phyloP scores from a whole-genome alignment of 2,888 invertebrate genomes.

The Deroplatys truncata region DNA sequence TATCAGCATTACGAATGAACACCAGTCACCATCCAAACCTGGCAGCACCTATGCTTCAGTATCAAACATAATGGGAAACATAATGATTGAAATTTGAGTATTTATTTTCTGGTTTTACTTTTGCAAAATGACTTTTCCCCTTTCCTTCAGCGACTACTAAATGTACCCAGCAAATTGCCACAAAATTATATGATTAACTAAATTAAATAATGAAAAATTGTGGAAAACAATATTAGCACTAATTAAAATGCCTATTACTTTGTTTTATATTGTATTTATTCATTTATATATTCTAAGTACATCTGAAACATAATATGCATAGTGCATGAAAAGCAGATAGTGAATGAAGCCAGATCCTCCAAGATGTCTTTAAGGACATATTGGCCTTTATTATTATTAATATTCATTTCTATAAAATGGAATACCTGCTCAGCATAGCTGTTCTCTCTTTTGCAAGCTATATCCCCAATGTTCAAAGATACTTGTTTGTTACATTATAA shows the following conservation, averaged over 20 bases:
- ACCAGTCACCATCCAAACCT: slow-evolving; percentile 92
- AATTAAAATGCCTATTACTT: neutral
- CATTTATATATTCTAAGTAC: neutral
- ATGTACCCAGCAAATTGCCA: neutral
- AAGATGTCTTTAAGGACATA: too few species aligned
- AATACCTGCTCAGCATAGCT: too few species aligned
- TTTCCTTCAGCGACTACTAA: neutral
- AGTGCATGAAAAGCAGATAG: neutral
- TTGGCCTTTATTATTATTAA: too few species aligned
- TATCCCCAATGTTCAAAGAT: too few species aligned
- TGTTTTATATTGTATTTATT: neutral
- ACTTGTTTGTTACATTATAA: too few species aligned
- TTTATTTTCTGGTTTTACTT: neutral
- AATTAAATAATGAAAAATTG: neutral
- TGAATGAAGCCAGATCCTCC: neutral
- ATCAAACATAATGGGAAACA: slow-evolving; percentile 79
- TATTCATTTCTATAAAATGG: too few species aligned
- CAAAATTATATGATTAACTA: neutral
- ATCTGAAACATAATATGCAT: neutral
- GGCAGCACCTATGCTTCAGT: slow-evolving; percentile 93
- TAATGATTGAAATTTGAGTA: neutral
- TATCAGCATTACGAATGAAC: slow-evolving; percentile 96
- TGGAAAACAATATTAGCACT: neutral
- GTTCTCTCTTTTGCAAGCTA: too few species aligned
- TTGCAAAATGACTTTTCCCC: neutral